Base-by-base conservation (phyloP, 2,888 invertebrate species). In the Habrosyne pyritoides region DNA sequence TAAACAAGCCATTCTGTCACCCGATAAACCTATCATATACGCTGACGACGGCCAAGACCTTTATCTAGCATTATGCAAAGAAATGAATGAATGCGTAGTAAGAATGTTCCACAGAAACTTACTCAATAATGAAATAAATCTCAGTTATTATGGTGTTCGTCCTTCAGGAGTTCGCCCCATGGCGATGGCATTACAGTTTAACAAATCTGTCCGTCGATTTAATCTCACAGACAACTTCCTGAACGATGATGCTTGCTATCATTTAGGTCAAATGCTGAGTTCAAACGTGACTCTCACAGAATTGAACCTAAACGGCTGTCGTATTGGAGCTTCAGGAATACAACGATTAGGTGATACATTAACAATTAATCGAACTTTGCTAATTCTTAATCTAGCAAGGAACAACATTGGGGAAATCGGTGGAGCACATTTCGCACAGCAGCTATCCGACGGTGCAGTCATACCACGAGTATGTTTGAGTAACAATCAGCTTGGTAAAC, bases 141-240 rank as follows among this genome's bases (percentile, higher is more conserved):
- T 84, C 10, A 77, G 72, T 48, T 79, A 75, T 54, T 83, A 83
- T 28, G 69, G 83, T 6, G 61, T 84, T 2, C 60, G 73, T 30
- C 71, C 77, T 0, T 49, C 33, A n/a, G 74, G 67, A 14, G 66
- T 84, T n/a, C 70, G 77, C 0, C 63, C 79, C 0, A 85, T 85
- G 74, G 72, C 81, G 2, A 60, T 65, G 52, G 79, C 81, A 0
- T 64, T 85, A 24, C 59, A 71, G 10, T 70, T 63, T 48, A 85
- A 85, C 55, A 73, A 61, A 60, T 55, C 47, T 28, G 83, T 85
- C 2, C 59, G 55, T 21, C 55, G 56, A 6, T 65, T 84, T 0
- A 66, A 77, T 61, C 56, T 84, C 0, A 74, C 76, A 2, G 81
- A 77, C 6, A 84, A 80, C 56, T 79, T 78, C 55, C 67, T 85